Evolutionary conservation across 2,888 invertebrate genomes (phyloP).

Genomic region (Lasioglossum oenotherae): DNA sequence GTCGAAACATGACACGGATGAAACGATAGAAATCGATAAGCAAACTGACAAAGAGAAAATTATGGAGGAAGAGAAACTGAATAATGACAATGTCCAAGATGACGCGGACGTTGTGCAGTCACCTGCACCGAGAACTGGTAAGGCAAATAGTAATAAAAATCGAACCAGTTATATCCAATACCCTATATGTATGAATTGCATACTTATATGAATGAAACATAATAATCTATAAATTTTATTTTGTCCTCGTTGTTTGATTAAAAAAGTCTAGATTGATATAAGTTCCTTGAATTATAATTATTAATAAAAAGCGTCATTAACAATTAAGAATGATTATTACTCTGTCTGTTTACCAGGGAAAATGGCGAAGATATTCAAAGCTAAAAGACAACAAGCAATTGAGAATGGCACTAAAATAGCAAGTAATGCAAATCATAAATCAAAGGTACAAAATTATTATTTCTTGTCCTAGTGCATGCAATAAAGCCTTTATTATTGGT

Average conservation of each 20-base stretch:
- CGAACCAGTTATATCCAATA: background rate
- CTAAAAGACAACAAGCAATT: conserved; percentile 68
- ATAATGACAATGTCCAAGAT: conserved; percentile 82
- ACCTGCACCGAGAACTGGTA: conserved; percentile 72
- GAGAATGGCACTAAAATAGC: conserved; percentile 73
- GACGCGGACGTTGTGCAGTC: conserved; percentile 78
- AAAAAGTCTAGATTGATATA: background rate
- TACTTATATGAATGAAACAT: too few species aligned
- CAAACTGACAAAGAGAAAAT: conserved; percentile 80
- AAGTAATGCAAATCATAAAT: conserved; percentile 66
- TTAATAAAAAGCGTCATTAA: too few species aligned
- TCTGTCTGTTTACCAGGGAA: conserved; percentile 66
- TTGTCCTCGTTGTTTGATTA: background rate
- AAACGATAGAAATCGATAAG: conserved; percentile 67
- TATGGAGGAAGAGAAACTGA: conserved; percentile 78
- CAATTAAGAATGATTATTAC: background rate
- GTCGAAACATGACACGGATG: conserved; percentile 65
- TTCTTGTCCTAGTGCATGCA: background rate
- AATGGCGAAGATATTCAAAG: conserved; percentile 76
- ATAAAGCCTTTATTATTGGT: background rate
- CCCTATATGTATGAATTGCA: background rate
- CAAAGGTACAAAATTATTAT: conserved; percentile 71
- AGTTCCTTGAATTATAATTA: background rate
- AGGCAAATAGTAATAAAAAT: background rate
- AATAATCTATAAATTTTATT: too few species aligned